Base-by-base conservation (phyloP, 2,113 vertebrate species). In the Colius striatus region DNA sequence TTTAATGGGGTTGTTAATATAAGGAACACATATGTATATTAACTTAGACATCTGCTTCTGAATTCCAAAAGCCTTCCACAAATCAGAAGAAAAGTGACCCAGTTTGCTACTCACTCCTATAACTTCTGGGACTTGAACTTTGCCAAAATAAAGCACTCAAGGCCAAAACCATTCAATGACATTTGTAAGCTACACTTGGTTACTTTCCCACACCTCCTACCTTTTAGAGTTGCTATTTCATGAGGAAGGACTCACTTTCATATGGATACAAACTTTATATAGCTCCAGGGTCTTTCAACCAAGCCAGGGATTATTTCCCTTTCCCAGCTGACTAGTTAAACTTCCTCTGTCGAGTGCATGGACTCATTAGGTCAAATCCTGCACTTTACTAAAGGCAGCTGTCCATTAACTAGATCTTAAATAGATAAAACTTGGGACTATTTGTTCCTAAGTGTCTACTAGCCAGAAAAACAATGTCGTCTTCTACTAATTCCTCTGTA, bases 1-100 rank as follows among this genome's bases (percentile, higher is more conserved):
- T 96, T 97, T 97, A 97, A 97, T 96, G 95, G 92, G 96, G 92
- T 81, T 95, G 96, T 97, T 98, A 95, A 98, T 96, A 96, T 90
- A 83, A 84, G 89, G 90, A 97, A 90, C 67, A 90, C 60, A 90
- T 84, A 92, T 32, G 38, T 93, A 84, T 94, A 95, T 97, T 97
- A 94, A 94, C 96, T 97, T 94, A 82, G 89, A 96, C 95, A 74
- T 93, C 84, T 96, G 85, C 70, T 94, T 94, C 91, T 86, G 91
- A 95, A 95, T 84, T 94, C 75, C 83, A 63, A 18, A 62, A 54
- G 32, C 90, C 91, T 57, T 90, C 30, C 1, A 7, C 2, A 34
- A 84, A 91, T 68, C 45, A 73, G 66, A 43, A 51, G 38, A 61
- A 29, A 30, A 76, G 53, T 20, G 23, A 65, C 47, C 70, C 43